Evolutionary conservation across 2,113 vertebrate species (phyloP), one percentile per base, ranked within the genome.

Genomic region (Istiophorus platypterus): DNA sequence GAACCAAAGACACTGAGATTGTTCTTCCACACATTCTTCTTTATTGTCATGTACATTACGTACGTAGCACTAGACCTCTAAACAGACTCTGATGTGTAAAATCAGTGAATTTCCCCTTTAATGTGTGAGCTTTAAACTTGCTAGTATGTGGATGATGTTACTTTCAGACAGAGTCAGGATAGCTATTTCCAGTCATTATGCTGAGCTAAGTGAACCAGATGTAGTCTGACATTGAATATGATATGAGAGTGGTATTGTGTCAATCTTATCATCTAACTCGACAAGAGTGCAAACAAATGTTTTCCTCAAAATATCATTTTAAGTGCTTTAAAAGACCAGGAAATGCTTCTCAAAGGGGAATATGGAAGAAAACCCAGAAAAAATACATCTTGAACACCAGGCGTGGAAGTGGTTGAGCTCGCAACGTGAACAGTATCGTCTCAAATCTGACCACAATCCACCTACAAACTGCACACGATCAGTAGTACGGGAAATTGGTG

Each of bases 111-210:
- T 34, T 34, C 31, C 31, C 31, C 3, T 34, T 34, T 65, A 75
- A 64, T 67, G 64, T 31, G 74, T 14, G 10, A 64, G 37, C 51
- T 76, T 15, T 65, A 47, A 66, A 66, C 54, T 14, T 56, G 52
- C 22, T 37, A 39, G 62, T 37, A 76, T 20, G 37, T 41, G 18
- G 45, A 49, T 66, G 72, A 73, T 66, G 52, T 6, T 6, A 37
- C 26, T 17, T 71, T 65, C 34, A 58, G 54, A 17, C 27, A 59
- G 58, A 62, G 59, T 4, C 18, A 6, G 31, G 18, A 18, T 37
- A 62, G 59, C 31, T 34, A 20, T 22, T 62, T 17, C n/a, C n/a
- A 54, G 52, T 24, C 26, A 6, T 7, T 57, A 15, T 17, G 54
- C 24, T 57, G 27, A 57, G 54, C 31, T n/a, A 62, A 62, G 59